Evolutionary conservation across 2,113 vertebrate genomes (phyloP).

Genomic region (Leptodactylus fuscus): DNA sequence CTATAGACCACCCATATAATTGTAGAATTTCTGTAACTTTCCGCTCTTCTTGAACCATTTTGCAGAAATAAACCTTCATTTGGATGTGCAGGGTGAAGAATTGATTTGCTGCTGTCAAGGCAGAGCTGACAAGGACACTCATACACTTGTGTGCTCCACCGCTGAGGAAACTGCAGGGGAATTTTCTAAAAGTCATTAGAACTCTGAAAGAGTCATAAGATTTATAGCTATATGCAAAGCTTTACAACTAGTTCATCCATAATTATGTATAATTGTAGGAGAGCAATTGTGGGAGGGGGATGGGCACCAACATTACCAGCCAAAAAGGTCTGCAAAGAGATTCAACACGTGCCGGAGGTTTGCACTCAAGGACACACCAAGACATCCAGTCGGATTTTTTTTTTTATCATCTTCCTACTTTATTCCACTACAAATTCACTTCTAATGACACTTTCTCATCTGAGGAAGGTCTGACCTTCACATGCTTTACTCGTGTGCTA

Average conservation of each 20-base stretch:
- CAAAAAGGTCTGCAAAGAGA: not conserved
- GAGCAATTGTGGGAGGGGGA: not conserved
- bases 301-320: not conserved
- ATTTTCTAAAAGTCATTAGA: constrained; percentile 20
- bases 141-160: not conserved
- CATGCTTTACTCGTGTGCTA: not conserved
- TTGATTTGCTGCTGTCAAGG: constrained; percentile 29
- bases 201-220: not conserved
- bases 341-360: not conserved
- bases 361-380: not conserved
- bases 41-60: too few relatives aligned
- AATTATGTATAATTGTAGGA: constrained; percentile 19
- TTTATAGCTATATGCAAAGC: constrained; percentile 15
- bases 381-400: not conserved
- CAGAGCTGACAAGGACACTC: constrained; percentile 20
- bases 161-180: not conserved
- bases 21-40: too few relatives aligned
- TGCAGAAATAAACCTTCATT: not conserved
- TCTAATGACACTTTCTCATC: not conserved
- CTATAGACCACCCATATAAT: too few relatives aligned
- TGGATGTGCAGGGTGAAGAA: not conserved
- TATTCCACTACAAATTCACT: not conserved
- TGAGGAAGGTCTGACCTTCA: not conserved
- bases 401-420: too few relatives aligned
- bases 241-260: constrained; percentile 20